Base-by-base conservation (phyloP, 1,140 invertebrate genomes). In the Mycetomoellerius zeteki region DNA sequence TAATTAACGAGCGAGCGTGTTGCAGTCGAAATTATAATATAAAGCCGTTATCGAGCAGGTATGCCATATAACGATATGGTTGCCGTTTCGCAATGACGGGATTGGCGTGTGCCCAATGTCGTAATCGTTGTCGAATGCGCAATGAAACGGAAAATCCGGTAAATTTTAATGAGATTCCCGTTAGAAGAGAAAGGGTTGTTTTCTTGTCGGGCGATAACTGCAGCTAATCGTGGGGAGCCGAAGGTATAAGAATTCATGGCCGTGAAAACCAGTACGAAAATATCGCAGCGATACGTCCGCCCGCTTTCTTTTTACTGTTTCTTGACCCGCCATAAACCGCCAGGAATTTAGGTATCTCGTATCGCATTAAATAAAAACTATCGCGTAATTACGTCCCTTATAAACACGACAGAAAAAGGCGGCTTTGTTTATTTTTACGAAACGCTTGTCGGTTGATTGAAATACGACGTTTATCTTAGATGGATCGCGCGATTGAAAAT, bases 251-350 rank as follows among this genome's bases (percentile, higher is more conserved):
- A 21, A 78, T 89, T 87, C 62, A 19, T 21, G 52, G 47, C 6
- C 67, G 21, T 69, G 56, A 88, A 76, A 90, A 90, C 37, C 86
- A 64, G 86, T 64, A 52, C 86, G 21, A 47, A 30, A 50, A 19
- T 19, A n/a, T 30, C 33, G 47, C 33, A 24, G 33, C 71, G 75
- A 72, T 90, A 75, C 50, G 56, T 58, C 88, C 77, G 81, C 86
- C 84, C 82, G 89, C 90, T 90, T 90, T 91, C 89, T 85, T 88
- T 43, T 91, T 91, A 91, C 86, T 90, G 90, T 90, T 90, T 90
- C 87, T 90, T 90, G 89, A 91, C 89, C 89, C 65, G 86, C 86
- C 75, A 72, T 90, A 90, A 90, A 90, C 89, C 27, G n/a, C 33
- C 30, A 73, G 72, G 89, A 90, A 90, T 91, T 90, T 72, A 90